A percentile compares a stretch with the other conserved stretches of the same genome.
Conservation (phyloP, 2,797 vertebrate species). For the Schizopygopsis malacanthus region DNA sequence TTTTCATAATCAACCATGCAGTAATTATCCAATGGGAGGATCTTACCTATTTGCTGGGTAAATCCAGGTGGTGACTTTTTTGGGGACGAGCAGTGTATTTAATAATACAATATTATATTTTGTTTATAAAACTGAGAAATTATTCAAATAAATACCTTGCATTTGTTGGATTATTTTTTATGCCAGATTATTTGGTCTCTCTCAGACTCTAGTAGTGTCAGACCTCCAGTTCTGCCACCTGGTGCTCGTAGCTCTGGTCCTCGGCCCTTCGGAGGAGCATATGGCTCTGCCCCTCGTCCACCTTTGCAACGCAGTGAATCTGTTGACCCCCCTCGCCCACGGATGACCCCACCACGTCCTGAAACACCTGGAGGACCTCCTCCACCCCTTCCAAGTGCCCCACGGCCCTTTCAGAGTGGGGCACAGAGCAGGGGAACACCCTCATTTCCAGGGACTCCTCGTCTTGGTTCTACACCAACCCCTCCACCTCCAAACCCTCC, state of each 20-base stretch:
- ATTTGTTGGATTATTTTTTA: background rate
- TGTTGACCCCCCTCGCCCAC: constrained; percentile 81
- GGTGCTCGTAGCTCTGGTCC: constrained; percentile 82
- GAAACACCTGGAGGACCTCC: constrained; percentile 81
- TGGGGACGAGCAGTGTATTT: no score
- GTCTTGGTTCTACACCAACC: constrained; percentile 70
- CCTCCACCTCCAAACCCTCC: constrained; percentile 69
- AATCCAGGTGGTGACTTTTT: no score
- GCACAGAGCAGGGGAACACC: constrained; percentile 78
- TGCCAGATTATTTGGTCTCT: background rate
- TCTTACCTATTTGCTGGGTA: no score
- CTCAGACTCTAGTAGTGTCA: constrained; percentile 82
- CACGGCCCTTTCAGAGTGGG: constrained; percentile 79
- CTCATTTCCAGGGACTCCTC: constrained; percentile 72
- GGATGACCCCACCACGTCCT: constrained; percentile 76
- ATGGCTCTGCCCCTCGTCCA: constrained; percentile 69
- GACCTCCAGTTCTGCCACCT: constrained; percentile 84
- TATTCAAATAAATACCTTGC: background rate
- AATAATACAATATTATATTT: no score
- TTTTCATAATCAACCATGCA: no score
- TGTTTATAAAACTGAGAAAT: background rate
- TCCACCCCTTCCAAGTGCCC: constrained; percentile 88
- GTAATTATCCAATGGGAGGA: no score
- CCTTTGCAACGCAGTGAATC: constrained; percentile 71
- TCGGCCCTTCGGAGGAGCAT: constrained; percentile 76